These are phyloP conservation scores for Myripristis murdjan DNA, from an alignment of 2,797 vertebrate species.

Conservation along the genomic window DNA sequence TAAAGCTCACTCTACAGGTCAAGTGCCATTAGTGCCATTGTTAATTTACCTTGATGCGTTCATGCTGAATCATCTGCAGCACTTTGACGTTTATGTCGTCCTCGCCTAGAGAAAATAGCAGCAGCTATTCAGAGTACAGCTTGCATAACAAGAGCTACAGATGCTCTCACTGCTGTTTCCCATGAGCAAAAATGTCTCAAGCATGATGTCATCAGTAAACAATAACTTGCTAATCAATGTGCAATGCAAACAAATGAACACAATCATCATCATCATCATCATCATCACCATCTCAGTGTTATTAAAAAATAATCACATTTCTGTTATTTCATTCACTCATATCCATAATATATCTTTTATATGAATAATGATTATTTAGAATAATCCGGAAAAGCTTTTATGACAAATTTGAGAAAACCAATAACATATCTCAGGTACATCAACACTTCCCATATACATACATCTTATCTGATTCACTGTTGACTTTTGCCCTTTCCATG, in stretches of 20 bases:
- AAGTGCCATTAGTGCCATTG: not conserved
- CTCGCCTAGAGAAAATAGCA: conserved; percentile 78
- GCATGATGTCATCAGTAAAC: not conserved
- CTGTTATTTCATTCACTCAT: too few species aligned
- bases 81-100: conserved; percentile 91
- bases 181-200: not conserved
- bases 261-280: too few species aligned
- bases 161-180: too few species aligned
- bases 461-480: not conserved
- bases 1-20: not conserved
- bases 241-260: too few species aligned
- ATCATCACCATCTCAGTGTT: too few species aligned
- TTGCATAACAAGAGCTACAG: not conserved
- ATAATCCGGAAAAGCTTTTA: too few species aligned
- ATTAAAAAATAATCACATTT: too few species aligned
- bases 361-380: too few species aligned
- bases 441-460: too few species aligned
- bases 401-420: too few species aligned
- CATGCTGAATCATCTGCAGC: conserved; percentile 88
- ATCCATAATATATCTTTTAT: too few species aligned
- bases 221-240: not conserved
- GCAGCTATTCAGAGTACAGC: not conserved
- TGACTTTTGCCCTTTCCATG: not conserved
- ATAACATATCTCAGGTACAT: not conserved
- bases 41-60: conserved; percentile 91